phyloP scores from a whole-genome alignment of 2,113 vertebrate species.

The Myotis lucifugus region DNA sequence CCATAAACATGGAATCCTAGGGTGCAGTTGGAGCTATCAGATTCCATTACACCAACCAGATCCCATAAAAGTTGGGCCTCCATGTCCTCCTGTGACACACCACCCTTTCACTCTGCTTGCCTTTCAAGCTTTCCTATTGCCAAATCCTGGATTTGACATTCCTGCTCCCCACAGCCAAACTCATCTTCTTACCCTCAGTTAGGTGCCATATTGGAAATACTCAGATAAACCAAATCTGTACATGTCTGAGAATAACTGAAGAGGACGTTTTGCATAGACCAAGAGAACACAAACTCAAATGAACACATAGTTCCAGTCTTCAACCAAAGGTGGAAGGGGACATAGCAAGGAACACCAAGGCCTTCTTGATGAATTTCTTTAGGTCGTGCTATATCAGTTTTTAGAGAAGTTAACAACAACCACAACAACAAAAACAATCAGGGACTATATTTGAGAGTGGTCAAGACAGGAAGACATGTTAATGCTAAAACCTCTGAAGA shows the following conservation, averaged over 20 bases:
- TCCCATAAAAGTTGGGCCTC: background rate
- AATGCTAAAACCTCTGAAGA: background rate
- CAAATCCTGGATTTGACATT: background rate
- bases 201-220: background rate
- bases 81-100: rapidly evolving
- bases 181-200: background rate
- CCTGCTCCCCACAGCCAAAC: background rate
- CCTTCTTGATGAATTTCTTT: background rate
- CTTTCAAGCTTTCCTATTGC: background rate
- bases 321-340: background rate
- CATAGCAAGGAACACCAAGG: background rate
- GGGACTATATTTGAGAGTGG: background rate
- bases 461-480: background rate
- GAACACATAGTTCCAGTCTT: background rate
- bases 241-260: background rate
- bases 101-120: background rate
- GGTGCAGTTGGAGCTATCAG: background rate
- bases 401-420: background rate
- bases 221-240: background rate
- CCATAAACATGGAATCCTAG: background rate
- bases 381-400: background rate
- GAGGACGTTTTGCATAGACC: background rate
- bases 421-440: background rate
- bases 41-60: background rate
- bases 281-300: background rate